phyloP scores from a whole-genome alignment of 2,113 vertebrate genomes.

The Morone chrysops region DNA sequence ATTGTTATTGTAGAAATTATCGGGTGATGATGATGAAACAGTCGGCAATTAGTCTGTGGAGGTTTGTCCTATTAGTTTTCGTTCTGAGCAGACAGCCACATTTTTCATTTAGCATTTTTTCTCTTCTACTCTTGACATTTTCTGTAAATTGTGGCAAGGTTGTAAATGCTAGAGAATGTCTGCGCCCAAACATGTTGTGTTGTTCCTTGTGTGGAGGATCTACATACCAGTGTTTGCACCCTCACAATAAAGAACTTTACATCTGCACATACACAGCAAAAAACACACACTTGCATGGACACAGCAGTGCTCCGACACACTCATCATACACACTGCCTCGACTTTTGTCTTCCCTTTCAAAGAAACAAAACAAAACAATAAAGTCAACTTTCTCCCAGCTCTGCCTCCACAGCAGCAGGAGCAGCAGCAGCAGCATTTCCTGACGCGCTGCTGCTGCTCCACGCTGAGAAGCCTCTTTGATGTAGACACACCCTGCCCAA shows the following conservation, averaged over 20 bases:
- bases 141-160: neutral
- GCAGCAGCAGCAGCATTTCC: conserved; percentile 22
- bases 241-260: conserved; percentile 2
- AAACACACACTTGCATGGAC: conserved; percentile 1
- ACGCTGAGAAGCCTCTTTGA: conserved; percentile 57
- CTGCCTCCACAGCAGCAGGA: neutral
- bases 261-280: conserved; percentile 2
- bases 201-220: neutral
- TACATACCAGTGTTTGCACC: conserved; percentile 2
- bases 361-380: neutral
- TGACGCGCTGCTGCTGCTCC: conserved; percentile 10
- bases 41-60: conserved; percentile 34
- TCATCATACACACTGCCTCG: neutral
- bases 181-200: neutral
- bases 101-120: conserved; percentile 4
- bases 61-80: conserved; percentile 24
- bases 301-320: neutral
- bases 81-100: conserved; percentile 5
- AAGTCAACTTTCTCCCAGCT: conserved; percentile 12
- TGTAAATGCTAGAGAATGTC: neutral
- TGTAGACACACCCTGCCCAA: conserved; percentile 51
- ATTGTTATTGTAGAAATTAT: conserved; percentile 33
- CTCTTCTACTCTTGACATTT: neutral
- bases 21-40: conserved; percentile 52
- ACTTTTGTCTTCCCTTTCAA: neutral